Conservation (phyloP, 2,888 invertebrate species). For the Machimus rusticus region DNA sequence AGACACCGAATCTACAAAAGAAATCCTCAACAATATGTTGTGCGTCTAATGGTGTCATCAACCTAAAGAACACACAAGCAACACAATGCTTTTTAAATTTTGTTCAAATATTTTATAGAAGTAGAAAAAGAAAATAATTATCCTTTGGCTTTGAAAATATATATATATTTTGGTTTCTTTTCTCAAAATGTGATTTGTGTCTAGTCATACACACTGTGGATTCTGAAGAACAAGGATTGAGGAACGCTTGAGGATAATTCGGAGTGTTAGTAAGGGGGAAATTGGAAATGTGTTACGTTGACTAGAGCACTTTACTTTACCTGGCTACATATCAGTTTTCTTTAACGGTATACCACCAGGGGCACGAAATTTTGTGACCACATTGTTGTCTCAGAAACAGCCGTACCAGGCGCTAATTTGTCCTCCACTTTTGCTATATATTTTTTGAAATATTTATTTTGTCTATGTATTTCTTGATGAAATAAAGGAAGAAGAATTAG, state of each 20-base stretch:
- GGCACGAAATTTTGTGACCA: slow-evolving; percentile 27
- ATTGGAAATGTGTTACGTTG: slow-evolving; percentile 38
- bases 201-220: slow-evolving; percentile 40
- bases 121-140: slow-evolving; percentile 33
- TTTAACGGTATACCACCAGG: slow-evolving; percentile 37
- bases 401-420: slow-evolving; percentile 17
- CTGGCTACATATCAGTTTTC: slow-evolving; percentile 43
- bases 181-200: slow-evolving; percentile 32
- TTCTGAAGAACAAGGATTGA: not conserved
- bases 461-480: slow-evolving; percentile 28
- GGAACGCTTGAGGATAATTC: slow-evolving; percentile 7
- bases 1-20: slow-evolving; percentile 42
- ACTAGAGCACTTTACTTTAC: slow-evolving; percentile 50
- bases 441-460: slow-evolving; percentile 45
- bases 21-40: slow-evolving; percentile 45
- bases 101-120: slow-evolving; percentile 35
- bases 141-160: slow-evolving; percentile 33
- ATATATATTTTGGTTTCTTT: not conserved
- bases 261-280: not conserved
- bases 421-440: slow-evolving; percentile 40
- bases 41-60: slow-evolving; percentile 40
- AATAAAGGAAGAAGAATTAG: slow-evolving; percentile 40
- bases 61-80: slow-evolving; percentile 44
- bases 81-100: slow-evolving; percentile 29
- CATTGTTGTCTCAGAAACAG: slow-evolving; percentile 28